Percentiles rank a stretch among this genome's conserved stretches.
These are phyloP conservation scores for Wasmannia auropunctata DNA, from an alignment of 1,140 invertebrate species.

Conservation along the genomic window DNA sequence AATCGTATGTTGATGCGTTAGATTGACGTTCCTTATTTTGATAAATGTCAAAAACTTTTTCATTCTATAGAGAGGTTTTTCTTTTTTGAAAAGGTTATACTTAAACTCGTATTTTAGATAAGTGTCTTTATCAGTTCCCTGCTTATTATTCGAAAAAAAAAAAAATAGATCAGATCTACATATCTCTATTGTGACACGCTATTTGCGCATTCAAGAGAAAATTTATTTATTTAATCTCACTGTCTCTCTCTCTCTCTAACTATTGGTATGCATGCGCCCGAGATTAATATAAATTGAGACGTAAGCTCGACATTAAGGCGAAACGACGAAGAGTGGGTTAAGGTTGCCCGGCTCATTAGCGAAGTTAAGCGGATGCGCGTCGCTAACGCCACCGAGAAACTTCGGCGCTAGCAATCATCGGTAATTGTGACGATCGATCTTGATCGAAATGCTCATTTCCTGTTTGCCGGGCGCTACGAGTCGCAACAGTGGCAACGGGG, in stretches of 20 bases:
- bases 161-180: background rate
- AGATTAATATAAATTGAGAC: constrained; percentile 64
- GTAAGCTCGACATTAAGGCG: constrained; percentile 51
- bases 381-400: constrained; percentile 55
- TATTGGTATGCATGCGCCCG: background rate
- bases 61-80: background rate
- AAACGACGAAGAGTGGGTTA: constrained; percentile 68
- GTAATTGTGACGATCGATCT: constrained; percentile 85
- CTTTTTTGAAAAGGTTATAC: background rate
- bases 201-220: background rate
- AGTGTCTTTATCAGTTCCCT: background rate
- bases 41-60: background rate
- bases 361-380: constrained; percentile 64
- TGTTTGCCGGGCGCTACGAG: constrained; percentile 77
- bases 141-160: background rate
- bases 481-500: constrained; percentile 66
- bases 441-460: constrained; percentile 85
- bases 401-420: constrained; percentile 74
- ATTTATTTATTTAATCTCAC: background rate
- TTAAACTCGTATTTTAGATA: background rate
- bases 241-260: background rate
- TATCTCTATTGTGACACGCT: background rate
- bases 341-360: constrained; percentile 74
- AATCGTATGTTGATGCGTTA: background rate
- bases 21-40: background rate